These are phyloP conservation scores for Etheostoma spectabile DNA, from an alignment of 2,113 vertebrate species.

Conservation along the genomic window DNA sequence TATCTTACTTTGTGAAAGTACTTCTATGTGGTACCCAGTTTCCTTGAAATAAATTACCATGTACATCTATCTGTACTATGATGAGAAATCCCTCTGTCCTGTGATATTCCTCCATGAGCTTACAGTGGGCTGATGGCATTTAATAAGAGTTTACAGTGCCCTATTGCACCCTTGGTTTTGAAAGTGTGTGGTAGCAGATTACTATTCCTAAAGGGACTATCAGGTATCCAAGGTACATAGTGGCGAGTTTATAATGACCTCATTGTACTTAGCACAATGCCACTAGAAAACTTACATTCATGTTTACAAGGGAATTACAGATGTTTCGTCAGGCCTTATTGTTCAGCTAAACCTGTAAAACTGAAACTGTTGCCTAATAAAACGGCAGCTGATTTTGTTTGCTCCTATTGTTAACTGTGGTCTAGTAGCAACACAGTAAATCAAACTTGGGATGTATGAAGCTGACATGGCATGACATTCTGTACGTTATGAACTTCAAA, in stretches of 20 bases:
- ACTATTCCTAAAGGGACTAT: slow-evolving; percentile 25
- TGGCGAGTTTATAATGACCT: slow-evolving; percentile 11
- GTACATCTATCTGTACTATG: not conserved
- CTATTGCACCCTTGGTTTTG: slow-evolving; percentile 26
- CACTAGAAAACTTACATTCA: not conserved
- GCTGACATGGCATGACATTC: not conserved
- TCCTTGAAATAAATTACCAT: not conserved
- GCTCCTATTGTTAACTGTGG: not conserved
- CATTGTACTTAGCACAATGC: slow-evolving; percentile 9
- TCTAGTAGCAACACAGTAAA: not conserved
- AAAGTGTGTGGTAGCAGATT: not conserved
- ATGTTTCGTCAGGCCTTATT: not conserved
- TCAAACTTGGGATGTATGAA: not conserved
- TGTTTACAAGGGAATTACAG: slow-evolving; percentile 18
- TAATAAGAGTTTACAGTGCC: not conserved
- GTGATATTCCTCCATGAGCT: slow-evolving; percentile 1
- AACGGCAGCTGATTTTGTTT: slow-evolving; percentile 1
- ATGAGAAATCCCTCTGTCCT: not conserved
- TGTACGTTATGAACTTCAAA: not conserved
- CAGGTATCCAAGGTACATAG: slow-evolving; percentile 20
- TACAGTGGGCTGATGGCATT: slow-evolving; percentile 1
- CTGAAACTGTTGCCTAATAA: slow-evolving; percentile 17
- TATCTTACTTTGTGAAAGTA: not conserved
- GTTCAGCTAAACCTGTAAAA: slow-evolving; percentile 1
- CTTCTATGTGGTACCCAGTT: not conserved